Evolutionary conservation across 2,888 invertebrate species (phyloP), one percentile per base, ranked within the genome.

Genomic region (Hesperia comma): DNA sequence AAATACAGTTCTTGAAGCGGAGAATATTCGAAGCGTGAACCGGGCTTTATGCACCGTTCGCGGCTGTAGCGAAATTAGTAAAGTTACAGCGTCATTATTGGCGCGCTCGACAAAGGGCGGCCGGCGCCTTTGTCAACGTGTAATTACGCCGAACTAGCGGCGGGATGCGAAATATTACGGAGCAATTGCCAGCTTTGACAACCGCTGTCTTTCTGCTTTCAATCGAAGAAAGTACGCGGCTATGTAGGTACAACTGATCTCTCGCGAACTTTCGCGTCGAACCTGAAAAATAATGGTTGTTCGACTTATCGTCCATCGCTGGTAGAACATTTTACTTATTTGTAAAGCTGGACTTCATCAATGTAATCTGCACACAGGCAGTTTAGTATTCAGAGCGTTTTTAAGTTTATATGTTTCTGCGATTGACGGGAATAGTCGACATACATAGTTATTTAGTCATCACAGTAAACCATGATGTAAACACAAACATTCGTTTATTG

Each of bases 81-180:
- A 89, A 90, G 87, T 88, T 85, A 81, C 80, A 79, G 79, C 79
- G 75, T 83, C 82, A 85, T 87, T 86, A 88, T 87, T 84, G 87
- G 83, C 82, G 79, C 75, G 73, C 75, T 78, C 79, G 79, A 85
- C 87, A 88, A 87, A 88, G 87, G 83, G 75, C 77, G 67, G 54
- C 33, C 66, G 66, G 46, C 54, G 71, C 79, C 83, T 86, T 84
- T 85, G 86, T 82, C 84, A 77, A 79, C 81, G 82, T 80, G 80
- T 85, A 86, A 87, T 87, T 85, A 84, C 81, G 75, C 79, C 68
- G 70, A 73, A 70, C 73, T 69, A 49, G 41, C 72, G 70, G 32
- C 60, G 60, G 64, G 57, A 64, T 51, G 62, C 71, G 49, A 75
- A 75, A 76, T 71, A 75, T 75, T 72, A 71, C 71, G 67, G 60